Conservation (phyloP, 1,140 invertebrate species). For the Wiebesia pumilae region DNA sequence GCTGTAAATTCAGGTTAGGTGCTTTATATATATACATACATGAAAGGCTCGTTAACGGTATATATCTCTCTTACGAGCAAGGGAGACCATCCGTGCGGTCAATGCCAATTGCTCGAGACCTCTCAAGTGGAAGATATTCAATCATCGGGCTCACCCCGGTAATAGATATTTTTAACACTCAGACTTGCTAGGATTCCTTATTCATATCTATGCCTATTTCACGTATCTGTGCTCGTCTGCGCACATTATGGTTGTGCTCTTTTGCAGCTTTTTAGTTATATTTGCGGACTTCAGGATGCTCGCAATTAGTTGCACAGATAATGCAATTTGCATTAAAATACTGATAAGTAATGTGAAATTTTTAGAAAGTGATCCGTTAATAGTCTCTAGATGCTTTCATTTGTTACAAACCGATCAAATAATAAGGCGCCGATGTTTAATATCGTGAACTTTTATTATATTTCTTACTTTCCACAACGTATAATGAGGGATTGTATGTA, state of each 20-base stretch:
- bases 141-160: constrained; percentile 9
- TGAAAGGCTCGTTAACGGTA: constrained; percentile 50
- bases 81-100: not conserved
- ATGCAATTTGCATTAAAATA: not conserved
- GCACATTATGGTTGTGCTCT: not conserved
- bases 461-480: no score
- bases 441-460: no score
- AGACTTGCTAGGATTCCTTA: no score
- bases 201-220: not conserved
- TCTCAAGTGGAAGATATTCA: not conserved
- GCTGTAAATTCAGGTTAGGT: not conserved
- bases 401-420: no score
- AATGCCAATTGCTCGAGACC: not conserved
- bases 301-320: not conserved
- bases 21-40: not conserved
- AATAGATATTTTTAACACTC: constrained; percentile 31
- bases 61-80: not conserved
- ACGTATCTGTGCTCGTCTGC: not conserved
- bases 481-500: no score
- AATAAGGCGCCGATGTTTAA: no score
- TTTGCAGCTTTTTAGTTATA: not conserved
- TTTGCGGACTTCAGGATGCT: not conserved
- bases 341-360: no score
- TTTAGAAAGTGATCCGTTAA: no score
- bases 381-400: no score